Base-by-base conservation (phyloP, 30 jellyfish, hydroid and myxozoan genomes). In the Euphysa ruthae region DNA sequence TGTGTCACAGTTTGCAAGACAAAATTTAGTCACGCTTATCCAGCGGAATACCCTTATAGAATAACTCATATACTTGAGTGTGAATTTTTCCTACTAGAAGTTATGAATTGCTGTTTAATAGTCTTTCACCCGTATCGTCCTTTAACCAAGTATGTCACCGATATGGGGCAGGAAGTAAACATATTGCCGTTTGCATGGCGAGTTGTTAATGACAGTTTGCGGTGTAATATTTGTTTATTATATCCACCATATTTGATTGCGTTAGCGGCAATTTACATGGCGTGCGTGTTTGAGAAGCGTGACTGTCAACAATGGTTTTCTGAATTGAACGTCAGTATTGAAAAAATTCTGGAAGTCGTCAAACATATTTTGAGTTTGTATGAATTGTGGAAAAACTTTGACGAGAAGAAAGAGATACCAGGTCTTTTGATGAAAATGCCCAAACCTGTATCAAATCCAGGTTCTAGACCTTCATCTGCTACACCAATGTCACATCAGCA, bases 251-350 rank as follows among this genome's bases (percentile, higher is more conserved):
- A 85, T 43, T 18, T 85, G 81, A 64, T 85, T 16, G 93, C 95
- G 10, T 77, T 85, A 24, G 78, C 95, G 6, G 88, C 95, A 4
- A 78, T 85, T 50, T 85, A 85, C 65, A 85, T 85, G 95, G 88
- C 95, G 15, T 85, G 95, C 42, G 93, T 85, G 24, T 46, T 78
- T 33, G 91, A 77, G 50, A 88, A 85, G 32, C 82, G 85, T 22
- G 95, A 85, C 55, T 85, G 95, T 73, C 82, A 85, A 46, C 93
- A 78, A 49, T 85, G 95, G 95, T 85, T 85, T 64, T 79, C 93
- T 21, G 95, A 85, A 64, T 75, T 85, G 28, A 85, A 71, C 43
- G 81, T 85, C 1, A 91, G 78, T 21, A 85, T 85, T 92, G 81
- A 78, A 34, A 77, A 60, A 43, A 64, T 85, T 1, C 56, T 85